Base-by-base conservation (phyloP, 2,113 vertebrate genomes). In the Lathamus discolor region DNA sequence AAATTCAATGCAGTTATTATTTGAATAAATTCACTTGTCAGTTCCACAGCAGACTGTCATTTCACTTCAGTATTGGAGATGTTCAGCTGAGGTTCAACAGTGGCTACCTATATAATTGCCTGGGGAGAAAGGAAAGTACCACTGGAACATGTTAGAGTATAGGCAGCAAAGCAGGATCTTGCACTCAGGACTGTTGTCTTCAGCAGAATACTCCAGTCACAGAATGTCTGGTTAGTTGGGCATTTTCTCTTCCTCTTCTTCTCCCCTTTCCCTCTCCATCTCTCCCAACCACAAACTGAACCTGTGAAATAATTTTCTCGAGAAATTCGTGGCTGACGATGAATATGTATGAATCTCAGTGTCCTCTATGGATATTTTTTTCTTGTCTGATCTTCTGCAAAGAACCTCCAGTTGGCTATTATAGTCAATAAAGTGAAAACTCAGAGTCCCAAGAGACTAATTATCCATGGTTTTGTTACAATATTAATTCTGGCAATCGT, bases 21-120 rank as follows among this genome's bases (percentile, higher is more conserved):
- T 95, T 95, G 84, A 92, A 92, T 83, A 86, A 77, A 83, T 91
- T 91, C 29, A 31, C 84, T 87, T 93, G 66, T 96, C 85, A 93
- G 59, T 92, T 91, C 59, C 66, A 57, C 72, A 83, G 66, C 44
- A 88, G 84, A 91, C 51, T 80, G n/a, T 78, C 78, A 66, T 96
- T 72, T 93, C 54, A 59, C 46, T 72, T 84, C 88, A 88, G 29
- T 79, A 33, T 24, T 83, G 69, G 63, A 87, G 69, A 39, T 31
- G 31, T 91, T 91, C 81, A 93, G 23, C 72, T 41, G 74, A 88
- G 23, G 13, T 9, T 83, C 90, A 88, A 10, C 70, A 82, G 61
- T 43, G 41, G 41, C 61, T 72, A 9, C 51, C 28, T 72, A 29
- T 28, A 11, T 44, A 85, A 37, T 8, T 83, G 27, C 51, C 55